Conservation (phyloP, 2,888 invertebrate species). For the Melanostoma mellinum region DNA sequence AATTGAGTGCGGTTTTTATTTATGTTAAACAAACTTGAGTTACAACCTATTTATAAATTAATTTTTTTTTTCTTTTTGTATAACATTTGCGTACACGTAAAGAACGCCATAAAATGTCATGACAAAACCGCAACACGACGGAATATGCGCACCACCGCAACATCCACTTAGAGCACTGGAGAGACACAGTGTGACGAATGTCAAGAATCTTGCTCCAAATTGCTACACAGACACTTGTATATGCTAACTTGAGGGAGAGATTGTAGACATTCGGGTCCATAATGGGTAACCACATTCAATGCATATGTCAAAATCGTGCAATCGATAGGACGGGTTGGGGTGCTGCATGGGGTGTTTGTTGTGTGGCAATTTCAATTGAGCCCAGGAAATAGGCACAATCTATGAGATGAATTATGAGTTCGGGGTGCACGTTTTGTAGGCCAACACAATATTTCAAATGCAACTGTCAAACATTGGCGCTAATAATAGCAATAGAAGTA, state of each 20-base stretch:
- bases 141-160: conserved; percentile 36
- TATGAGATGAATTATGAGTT: conserved; percentile 56
- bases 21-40: conserved; percentile 53
- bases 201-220: conserved; percentile 65
- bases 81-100: conserved; percentile 36
- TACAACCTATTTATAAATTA: conserved; percentile 21
- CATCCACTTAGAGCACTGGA: conserved; percentile 24
- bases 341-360: conserved; percentile 1
- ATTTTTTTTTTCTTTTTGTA: conserved; percentile 16
- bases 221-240: conserved; percentile 13
- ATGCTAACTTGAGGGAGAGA: conserved; percentile 35
- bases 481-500: conserved; percentile 62
- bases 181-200: conserved; percentile 59
- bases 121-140: conserved; percentile 62
- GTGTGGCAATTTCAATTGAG: conserved; percentile 52
- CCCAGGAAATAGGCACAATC: conserved; percentile 36
- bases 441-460: conserved; percentile 56
- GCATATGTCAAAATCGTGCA: conserved; percentile 58
- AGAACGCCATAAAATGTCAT: conserved; percentile 54
- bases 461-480: conserved; percentile 64
- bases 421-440: conserved; percentile 49
- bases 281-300: conserved; percentile 54
- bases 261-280: conserved; percentile 49
- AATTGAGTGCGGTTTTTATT: conserved; percentile 59
- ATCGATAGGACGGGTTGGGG: conserved; percentile 32